These are phyloP conservation scores for Aplysina aerophoba DNA, from an alignment of 37 sponge, comb jelly and placozoan species.

Conservation along the genomic window DNA sequence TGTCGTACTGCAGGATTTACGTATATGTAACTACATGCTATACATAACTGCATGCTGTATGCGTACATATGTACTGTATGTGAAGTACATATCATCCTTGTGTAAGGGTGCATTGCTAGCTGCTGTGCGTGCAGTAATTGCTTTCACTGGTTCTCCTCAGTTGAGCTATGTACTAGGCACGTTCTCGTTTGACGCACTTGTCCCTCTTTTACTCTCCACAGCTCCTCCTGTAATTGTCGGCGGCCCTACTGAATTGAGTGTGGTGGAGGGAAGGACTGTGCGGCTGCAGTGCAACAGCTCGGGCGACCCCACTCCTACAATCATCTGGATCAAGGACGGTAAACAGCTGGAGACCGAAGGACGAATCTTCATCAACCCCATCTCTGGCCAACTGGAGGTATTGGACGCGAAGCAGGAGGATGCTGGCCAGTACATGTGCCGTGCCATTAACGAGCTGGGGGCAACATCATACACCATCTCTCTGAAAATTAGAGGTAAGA, in stretches of 20 bases:
- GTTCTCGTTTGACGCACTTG: too few species aligned
- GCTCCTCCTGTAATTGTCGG: constrained; percentile 20
- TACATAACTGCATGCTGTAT: background rate
- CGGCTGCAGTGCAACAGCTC: constrained; percentile 36
- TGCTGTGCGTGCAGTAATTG: too few species aligned
- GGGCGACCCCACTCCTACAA: constrained; percentile 32
- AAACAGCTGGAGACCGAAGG: constrained; percentile 26
- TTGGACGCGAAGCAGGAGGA: constrained; percentile 35
- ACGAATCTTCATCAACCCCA: background rate
- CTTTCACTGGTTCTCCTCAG: too few species aligned
- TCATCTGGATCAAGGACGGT: constrained; percentile 39
- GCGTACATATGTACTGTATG: background rate
- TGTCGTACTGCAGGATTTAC: too few species aligned
- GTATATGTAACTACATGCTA: background rate
- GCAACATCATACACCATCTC: constrained; percentile 24
- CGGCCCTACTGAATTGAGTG: constrained; percentile 6
- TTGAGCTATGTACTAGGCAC: too few species aligned
- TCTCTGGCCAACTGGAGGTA: constrained; percentile 23
- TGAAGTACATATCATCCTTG: background rate
- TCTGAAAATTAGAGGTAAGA: constrained; percentile 42
- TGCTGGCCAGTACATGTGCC: constrained; percentile 68
- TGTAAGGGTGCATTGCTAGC: background rate
- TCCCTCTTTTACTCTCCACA: background rate
- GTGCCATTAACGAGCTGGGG: constrained; percentile 45
- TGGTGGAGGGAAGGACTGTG: constrained; percentile 18